Evolutionary conservation across 2,113 vertebrate species (phyloP).

Genomic region (Oreochromis aureus): DNA sequence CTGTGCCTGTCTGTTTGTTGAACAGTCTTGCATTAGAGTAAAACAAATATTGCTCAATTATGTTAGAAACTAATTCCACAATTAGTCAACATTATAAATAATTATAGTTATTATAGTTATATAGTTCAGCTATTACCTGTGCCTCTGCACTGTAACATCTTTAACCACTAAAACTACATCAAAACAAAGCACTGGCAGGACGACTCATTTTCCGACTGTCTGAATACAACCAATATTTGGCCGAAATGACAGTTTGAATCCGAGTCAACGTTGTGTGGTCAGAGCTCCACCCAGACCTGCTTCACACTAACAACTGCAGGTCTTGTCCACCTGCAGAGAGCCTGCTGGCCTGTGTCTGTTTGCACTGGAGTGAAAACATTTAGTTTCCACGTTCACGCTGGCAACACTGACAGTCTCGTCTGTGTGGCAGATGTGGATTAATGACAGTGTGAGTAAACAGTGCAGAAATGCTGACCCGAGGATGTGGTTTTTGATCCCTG

Average conservation of each 20-base stretch:
- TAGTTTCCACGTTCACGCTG: slow-evolving; percentile 17
- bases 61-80: neutral
- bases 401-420: neutral
- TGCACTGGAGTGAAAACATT: slow-evolving; percentile 37
- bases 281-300: neutral
- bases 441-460: neutral
- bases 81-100: neutral
- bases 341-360: slow-evolving; percentile 14
- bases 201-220: neutral
- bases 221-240: neutral
- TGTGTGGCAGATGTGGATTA: neutral
- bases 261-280: neutral
- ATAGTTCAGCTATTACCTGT: neutral
- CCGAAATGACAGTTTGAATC: neutral
- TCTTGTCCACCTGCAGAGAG: neutral
- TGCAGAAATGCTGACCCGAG: neutral
- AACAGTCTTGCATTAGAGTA: neutral
- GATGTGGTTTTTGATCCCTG: neutral
- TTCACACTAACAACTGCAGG: neutral
- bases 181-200: neutral
- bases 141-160: neutral
- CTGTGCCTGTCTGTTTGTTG: neutral
- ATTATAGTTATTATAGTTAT: neutral
- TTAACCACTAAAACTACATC: neutral
- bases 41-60: neutral